A percentile compares a stretch with the other conserved stretches of the same genome.
phyloP scores from a whole-genome alignment of 2,888 invertebrate genomes.

The Caenorhabditis sp. region DNA sequence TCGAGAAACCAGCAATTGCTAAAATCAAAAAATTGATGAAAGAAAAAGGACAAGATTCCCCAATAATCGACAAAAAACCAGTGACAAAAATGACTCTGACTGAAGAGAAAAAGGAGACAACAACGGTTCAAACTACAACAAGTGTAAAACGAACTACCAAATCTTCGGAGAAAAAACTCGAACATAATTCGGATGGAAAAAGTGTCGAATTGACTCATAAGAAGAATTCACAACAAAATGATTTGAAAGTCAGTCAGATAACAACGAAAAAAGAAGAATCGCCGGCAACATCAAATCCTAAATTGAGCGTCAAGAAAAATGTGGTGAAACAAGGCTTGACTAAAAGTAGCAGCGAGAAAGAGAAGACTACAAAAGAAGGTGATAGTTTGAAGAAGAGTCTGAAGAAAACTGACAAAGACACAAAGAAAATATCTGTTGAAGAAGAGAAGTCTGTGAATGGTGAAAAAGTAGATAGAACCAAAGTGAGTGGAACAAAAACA shows the following conservation, averaged over 20 bases:
- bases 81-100: slow-evolving; percentile 35
- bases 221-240: slow-evolving; percentile 40
- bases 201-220: slow-evolving; percentile 40
- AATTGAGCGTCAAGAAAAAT: slow-evolving; percentile 44
- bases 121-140: slow-evolving; percentile 49
- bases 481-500: slow-evolving; percentile 29
- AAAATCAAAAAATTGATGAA: slow-evolving; percentile 24
- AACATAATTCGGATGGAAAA: slow-evolving; percentile 42
- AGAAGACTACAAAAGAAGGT: slow-evolving; percentile 23
- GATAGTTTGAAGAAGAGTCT: slow-evolving; percentile 22
- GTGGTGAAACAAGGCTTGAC: slow-evolving; percentile 39
- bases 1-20: slow-evolving; percentile 12
- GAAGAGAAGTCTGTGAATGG: slow-evolving; percentile 35
- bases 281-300: slow-evolving; percentile 25
- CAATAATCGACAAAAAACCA: slow-evolving; percentile 21
- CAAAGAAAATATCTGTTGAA: slow-evolving; percentile 25
- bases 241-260: slow-evolving; percentile 44
- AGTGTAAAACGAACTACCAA: slow-evolving; percentile 34
- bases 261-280: slow-evolving; percentile 50
- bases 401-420: slow-evolving; percentile 35
- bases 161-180: slow-evolving; percentile 37
- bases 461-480: slow-evolving; percentile 29
- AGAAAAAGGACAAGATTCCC: slow-evolving; percentile 7
- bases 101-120: slow-evolving; percentile 44
- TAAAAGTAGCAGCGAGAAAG: slow-evolving; percentile 44